A percentile compares a stretch with the other conserved stretches of the same genome.
These are phyloP conservation scores for Daboia siamensis DNA, from an alignment of 2,113 vertebrate genomes.

Conservation along the genomic window DNA sequence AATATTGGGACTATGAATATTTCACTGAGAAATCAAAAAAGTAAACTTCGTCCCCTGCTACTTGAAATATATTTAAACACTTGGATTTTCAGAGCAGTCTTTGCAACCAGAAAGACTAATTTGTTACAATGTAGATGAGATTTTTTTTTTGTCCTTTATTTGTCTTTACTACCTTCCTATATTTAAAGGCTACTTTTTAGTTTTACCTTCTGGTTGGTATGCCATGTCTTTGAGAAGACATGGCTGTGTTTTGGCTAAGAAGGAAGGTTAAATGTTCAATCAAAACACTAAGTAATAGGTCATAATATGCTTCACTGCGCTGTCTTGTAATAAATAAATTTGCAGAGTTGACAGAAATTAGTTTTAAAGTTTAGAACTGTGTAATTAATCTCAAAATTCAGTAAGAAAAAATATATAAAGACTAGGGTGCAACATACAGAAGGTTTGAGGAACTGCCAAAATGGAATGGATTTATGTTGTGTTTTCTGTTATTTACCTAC, in stretches of 20 bases:
- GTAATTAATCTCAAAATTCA: conserved; percentile 60
- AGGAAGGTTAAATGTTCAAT: conserved; percentile 71
- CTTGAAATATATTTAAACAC: conserved; percentile 11
- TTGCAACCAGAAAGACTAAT: conserved; percentile 14
- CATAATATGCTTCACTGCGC: conserved; percentile 65
- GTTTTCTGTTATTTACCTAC: background rate
- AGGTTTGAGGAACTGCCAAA: background rate
- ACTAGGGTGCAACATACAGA: conserved; percentile 13
- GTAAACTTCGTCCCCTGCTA: conserved; percentile 36
- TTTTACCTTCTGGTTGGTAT: conserved; percentile 55
- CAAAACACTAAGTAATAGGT: conserved; percentile 72
- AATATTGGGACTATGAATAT: background rate
- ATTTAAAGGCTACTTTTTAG: conserved; percentile 58
- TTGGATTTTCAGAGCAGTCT: background rate
- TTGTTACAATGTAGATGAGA: conserved; percentile 9
- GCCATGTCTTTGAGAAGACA: conserved; percentile 72
- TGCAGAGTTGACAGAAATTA: conserved; percentile 63
- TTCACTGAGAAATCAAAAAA: conserved; percentile 35
- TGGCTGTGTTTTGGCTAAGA: conserved; percentile 64
- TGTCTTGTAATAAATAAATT: conserved; percentile 70
- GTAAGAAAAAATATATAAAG: conserved; percentile 62
- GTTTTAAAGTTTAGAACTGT: conserved; percentile 72
- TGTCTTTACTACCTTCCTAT: conserved; percentile 36
- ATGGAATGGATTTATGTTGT: no score
- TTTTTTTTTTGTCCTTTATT: background rate